Evolutionary conservation across 2,113 vertebrate genomes (phyloP).

Genomic region (Gnathonemus longibarbis): DNA sequence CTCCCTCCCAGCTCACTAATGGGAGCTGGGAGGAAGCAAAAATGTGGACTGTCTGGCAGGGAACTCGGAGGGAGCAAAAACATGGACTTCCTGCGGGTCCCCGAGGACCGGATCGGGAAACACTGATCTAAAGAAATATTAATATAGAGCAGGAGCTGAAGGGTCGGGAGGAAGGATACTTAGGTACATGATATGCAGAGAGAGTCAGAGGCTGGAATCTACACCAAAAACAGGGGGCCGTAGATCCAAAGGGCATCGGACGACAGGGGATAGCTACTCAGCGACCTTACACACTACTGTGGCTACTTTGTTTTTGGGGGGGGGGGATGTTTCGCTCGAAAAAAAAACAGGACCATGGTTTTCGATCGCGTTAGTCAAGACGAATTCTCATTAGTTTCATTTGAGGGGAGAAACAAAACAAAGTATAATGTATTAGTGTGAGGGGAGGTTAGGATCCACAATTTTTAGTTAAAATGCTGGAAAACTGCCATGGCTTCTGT

Average conservation of each 20-base stretch:
- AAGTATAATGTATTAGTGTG: constrained; percentile 58
- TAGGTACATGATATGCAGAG: constrained; percentile 47
- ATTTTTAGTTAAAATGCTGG: constrained; percentile 60
- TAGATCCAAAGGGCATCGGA: constrained; percentile 61
- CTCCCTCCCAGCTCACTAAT: too few relatives aligned
- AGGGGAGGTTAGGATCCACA: constrained; percentile 60
- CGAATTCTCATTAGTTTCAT: constrained; percentile 13
- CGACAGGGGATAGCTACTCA: constrained; percentile 44
- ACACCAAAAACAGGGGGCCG: constrained; percentile 66
- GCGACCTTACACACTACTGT: constrained; percentile 66
- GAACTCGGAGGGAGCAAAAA: background rate
- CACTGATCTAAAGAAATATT: background rate
- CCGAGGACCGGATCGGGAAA: background rate
- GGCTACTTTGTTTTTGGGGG: constrained; percentile 55
- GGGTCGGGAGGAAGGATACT: constrained; percentile 42
- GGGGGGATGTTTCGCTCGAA: constrained; percentile 45
- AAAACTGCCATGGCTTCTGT: constrained; percentile 48
- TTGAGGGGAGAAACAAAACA: constrained; percentile 5
- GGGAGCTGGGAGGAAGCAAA: background rate
- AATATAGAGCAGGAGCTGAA: constrained; percentile 51
- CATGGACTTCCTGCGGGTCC: background rate
- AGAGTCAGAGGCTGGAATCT: constrained; percentile 66
- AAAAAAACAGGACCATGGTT: constrained; percentile 31
- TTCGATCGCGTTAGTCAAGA: constrained; percentile 31
- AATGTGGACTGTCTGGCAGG: background rate